Conservation (phyloP, 2,797 vertebrate genomes). For the Paguma larvata region DNA sequence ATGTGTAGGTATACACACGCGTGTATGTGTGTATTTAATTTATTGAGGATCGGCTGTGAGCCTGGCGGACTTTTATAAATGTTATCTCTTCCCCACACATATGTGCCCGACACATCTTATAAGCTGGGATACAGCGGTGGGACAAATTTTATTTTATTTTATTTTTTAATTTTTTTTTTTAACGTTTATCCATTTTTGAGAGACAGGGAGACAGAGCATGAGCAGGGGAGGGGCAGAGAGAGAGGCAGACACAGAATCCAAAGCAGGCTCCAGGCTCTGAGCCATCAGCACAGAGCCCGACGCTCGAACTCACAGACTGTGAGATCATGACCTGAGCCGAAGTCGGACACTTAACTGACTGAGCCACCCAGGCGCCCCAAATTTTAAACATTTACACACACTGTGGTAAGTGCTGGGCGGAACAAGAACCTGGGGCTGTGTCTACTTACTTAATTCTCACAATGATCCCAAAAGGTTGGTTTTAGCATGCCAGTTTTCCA, state of each 20-base stretch:
- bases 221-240: no score
- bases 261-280: no score
- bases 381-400: neutral
- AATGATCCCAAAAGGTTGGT: neutral
- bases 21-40: neutral
- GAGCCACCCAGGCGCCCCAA: no score
- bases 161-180: no score
- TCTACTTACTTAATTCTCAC: constrained; percentile 12
- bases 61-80: constrained; percentile 8
- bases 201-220: no score
- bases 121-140: neutral
- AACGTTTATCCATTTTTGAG: no score
- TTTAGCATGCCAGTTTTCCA: constrained; percentile 1
- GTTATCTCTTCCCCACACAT: constrained; percentile 4
- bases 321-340: no score
- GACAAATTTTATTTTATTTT: neutral
- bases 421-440: neutral
- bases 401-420: neutral
- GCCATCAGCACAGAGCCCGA: no score
- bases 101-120: neutral
- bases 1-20: no score
- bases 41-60: constrained; percentile 25
- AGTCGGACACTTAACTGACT: no score
- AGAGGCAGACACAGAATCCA: no score
- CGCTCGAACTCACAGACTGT: no score